Base-by-base conservation (phyloP, 2,888 invertebrate species). In the Geophilus truncorum region DNA sequence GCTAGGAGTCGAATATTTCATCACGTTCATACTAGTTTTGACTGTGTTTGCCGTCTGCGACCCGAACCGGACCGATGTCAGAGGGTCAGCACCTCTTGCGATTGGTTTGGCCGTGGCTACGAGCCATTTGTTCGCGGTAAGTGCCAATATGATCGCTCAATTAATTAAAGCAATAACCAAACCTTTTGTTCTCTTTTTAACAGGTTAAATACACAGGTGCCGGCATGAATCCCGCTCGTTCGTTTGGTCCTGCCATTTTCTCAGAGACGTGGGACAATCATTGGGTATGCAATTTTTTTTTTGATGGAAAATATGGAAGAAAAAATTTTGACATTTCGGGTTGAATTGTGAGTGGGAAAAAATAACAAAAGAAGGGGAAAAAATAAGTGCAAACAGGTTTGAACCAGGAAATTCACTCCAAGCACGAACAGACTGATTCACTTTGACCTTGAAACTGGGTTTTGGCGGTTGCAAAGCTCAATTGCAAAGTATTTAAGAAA, bases 181-280 rank as follows among this genome's bases (percentile, higher is more conserved):
- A 62, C 25, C 23, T 23, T 40, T 36, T 21, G 2, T 2, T 45
- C 9, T 36, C 25, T 78, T 40, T 85, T 85, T 1, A 45, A 6
- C 86, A 91, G 90, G 89, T 91, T 80, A 89, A 89, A 82, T 91
- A 90, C 83, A 96, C 96, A 10, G 95, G 96, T 75, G 91, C 95
- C 51, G 93, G 95, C 84, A 96, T 96, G 96, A 96, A 96, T 88
- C 95, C 96, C 0, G 96, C 96, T 0, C 90, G 96, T 82, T 93
- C 93, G 82, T 91, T 96, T 85, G 96, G 96, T 81, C 93, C 95
- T 0, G 94, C 96, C 1, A 91, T 95, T 28, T 91, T 95, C 81
- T 91, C 91, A 83, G 91, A 91, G 82, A 87, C 88, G 34, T 96
- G 94, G 92, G 87, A 88, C 3, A 87, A 93, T 84, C 96, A 96